Evolutionary conservation across 2,888 invertebrate genomes (phyloP).

Genomic region (Amblyjoppa fuscipennis): DNA sequence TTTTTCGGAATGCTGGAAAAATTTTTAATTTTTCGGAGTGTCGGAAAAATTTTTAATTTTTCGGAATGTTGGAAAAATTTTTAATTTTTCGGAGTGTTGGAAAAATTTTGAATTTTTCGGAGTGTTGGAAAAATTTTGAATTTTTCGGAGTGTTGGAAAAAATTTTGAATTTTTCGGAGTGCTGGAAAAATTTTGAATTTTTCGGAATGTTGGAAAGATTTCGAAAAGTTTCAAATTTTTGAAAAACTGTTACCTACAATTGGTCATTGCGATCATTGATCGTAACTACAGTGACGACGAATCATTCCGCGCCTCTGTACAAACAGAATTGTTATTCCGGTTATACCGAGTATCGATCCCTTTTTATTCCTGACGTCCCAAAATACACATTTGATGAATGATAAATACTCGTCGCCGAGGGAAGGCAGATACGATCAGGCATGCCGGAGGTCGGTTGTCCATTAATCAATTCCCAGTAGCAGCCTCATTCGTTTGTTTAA

Average conservation of each 20-base stretch:
- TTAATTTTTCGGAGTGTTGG: too few relatives aligned
- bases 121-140: too few relatives aligned
- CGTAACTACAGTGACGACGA: neutral
- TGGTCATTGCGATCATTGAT: neutral
- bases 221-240: neutral
- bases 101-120: too few relatives aligned
- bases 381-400: conserved; percentile 33
- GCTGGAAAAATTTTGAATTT: too few relatives aligned
- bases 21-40: too few relatives aligned
- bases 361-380: conserved; percentile 6
- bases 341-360: conserved; percentile 43
- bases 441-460: neutral
- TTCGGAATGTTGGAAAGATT: too few relatives aligned
- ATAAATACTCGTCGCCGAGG: neutral
- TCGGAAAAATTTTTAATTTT: too few relatives aligned
- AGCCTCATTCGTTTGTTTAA: neutral
- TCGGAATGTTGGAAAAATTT: too few relatives aligned
- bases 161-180: too few relatives aligned
- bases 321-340: conserved; percentile 57
- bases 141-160: too few relatives aligned
- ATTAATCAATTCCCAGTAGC: neutral
- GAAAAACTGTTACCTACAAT: neutral
- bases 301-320: conserved; percentile 45
- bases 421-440: neutral
- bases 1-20: too few relatives aligned